phyloP scores from a whole-genome alignment of 2,113 vertebrate species.

The Canis aureus region DNA sequence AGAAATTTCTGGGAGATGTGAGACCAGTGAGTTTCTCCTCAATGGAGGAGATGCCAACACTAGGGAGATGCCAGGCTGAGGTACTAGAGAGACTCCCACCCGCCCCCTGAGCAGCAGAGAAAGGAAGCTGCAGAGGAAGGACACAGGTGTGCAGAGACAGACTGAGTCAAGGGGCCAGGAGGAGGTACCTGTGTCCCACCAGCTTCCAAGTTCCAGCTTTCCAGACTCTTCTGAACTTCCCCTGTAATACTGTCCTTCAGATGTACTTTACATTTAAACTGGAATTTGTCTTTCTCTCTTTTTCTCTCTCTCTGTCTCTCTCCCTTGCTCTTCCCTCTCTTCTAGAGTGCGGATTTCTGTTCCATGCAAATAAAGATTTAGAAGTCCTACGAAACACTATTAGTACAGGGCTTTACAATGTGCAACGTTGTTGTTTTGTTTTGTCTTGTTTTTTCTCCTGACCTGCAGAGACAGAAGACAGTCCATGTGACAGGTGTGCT shows the following conservation, averaged over 20 bases:
- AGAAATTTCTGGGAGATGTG: background rate
- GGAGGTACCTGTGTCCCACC: background rate
- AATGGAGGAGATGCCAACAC: background rate
- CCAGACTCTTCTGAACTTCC: background rate
- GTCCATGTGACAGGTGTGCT: background rate
- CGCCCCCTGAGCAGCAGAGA: background rate
- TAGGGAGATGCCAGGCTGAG: background rate
- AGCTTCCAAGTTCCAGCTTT: background rate
- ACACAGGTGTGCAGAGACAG: background rate
- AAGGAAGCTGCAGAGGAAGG: background rate
- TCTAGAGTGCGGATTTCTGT: background rate
- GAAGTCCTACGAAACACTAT: background rate
- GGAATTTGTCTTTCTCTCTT: background rate
- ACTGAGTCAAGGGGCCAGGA: fast-evolving
- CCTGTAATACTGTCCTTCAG: background rate
- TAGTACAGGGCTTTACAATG: background rate
- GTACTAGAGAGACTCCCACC: background rate
- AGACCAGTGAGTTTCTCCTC: background rate
- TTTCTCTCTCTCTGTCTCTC: background rate
- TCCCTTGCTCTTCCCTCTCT: background rate
- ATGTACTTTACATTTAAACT: background rate
- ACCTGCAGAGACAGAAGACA: background rate
- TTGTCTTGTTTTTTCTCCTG: background rate
- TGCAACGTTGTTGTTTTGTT: too few relatives aligned
- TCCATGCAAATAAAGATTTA: background rate